Percentiles rank a stretch among this genome's conserved stretches.
These are phyloP conservation scores for Drosophila paucipuncta DNA, from an alignment of 2,888 invertebrate genomes.

Conservation along the genomic window DNA sequence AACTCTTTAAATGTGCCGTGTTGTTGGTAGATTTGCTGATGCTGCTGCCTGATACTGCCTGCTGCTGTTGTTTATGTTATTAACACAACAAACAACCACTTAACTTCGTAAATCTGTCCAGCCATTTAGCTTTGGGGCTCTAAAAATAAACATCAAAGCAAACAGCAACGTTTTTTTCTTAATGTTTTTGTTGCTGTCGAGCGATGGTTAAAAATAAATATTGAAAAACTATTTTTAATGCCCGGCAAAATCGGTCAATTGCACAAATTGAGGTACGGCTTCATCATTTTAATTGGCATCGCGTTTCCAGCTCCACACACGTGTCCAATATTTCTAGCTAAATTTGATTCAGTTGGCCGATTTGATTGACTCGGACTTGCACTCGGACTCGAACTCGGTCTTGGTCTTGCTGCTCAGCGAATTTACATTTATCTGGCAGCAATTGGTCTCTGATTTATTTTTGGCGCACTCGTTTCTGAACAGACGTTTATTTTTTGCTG, in stretches of 20 bases:
- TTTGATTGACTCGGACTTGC: conserved; percentile 5
- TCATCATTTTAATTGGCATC: conserved; percentile 44
- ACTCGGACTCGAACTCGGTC: not conserved
- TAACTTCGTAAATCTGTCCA: conserved; percentile 65
- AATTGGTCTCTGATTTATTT: conserved; percentile 34
- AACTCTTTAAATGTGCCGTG: conserved; percentile 18
- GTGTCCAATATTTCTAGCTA: conserved; percentile 14
- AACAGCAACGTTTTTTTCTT: conserved; percentile 22
- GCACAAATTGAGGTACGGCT: conserved; percentile 58
- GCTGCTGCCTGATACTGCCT: not conserved
- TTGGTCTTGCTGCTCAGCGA: not conserved
- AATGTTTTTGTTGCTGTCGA: conserved; percentile 3
- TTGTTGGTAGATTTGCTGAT: conserved; percentile 14
- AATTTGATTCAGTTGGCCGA: conserved; percentile 24
- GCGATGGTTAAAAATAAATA: conserved; percentile 72
- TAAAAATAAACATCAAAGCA: conserved; percentile 74
- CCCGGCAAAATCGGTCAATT: conserved; percentile 56
- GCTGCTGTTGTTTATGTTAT: conserved; percentile 62
- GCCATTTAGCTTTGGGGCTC: conserved; percentile 61
- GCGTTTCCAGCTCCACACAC: conserved; percentile 18
- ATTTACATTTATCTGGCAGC: conserved; percentile 19
- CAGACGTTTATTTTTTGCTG: conserved; percentile 11
- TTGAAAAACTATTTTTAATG: conserved; percentile 72
- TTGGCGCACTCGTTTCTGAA: not conserved
- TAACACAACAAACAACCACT: conserved; percentile 78